Percentiles rank a stretch among this genome's conserved stretches.
Evolutionary conservation across 2,797 vertebrate genomes (phyloP).

Genomic region (Masticophis lateralis): DNA sequence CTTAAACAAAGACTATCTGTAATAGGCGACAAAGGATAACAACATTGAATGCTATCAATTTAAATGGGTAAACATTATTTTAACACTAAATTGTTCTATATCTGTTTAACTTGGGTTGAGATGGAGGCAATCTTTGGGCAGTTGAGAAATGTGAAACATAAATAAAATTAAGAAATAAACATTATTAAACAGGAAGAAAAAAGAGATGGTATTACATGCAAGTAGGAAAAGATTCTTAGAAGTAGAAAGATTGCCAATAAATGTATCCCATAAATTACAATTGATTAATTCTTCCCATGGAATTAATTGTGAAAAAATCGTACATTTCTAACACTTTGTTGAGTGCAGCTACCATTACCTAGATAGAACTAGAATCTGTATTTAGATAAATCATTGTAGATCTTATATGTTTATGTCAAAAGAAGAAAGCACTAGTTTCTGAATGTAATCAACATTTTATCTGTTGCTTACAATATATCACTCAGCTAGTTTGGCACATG

Average conservation of each 20-base stretch:
- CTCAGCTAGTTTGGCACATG: slow-evolving; percentile 26
- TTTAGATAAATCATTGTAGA: neutral
- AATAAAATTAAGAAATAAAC: neutral
- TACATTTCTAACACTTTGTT: slow-evolving; percentile 8
- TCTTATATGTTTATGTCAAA: slow-evolving; percentile 45
- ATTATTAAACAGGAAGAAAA: neutral
- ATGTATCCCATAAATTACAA: neutral
- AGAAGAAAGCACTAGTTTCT: slow-evolving; percentile 60
- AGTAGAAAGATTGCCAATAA: neutral
- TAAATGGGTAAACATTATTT: neutral
- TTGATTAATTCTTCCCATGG: neutral
- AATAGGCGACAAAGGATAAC: neutral
- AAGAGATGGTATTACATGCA: neutral
- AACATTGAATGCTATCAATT: neutral
- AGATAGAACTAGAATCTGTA: slow-evolving; percentile 32
- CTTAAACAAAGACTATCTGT: neutral
- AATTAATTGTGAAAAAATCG: neutral
- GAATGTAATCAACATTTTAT: slow-evolving; percentile 48
- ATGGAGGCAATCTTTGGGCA: neutral
- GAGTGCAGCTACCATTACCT: neutral
- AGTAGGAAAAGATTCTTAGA: neutral
- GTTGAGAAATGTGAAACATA: neutral
- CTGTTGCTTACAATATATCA: slow-evolving; percentile 21
- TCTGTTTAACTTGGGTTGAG: neutral
- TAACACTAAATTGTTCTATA: neutral